These are phyloP conservation scores for Prunella himalayana DNA, from an alignment of 2,113 vertebrate genomes.

Conservation along the genomic window DNA sequence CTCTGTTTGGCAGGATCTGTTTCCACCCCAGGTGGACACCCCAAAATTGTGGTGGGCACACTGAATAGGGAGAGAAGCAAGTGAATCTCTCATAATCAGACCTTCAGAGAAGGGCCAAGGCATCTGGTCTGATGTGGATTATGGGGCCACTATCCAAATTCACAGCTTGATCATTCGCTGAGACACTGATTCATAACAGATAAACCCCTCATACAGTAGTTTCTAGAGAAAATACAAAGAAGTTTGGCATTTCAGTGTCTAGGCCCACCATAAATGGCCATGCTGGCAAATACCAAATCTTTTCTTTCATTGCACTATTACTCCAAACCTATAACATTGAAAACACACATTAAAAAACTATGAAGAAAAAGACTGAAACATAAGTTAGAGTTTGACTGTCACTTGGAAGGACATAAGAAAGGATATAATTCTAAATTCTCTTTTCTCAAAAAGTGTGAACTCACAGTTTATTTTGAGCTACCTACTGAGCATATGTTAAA, in stretches of 20 bases:
- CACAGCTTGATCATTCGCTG: neutral
- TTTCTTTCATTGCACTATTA: neutral
- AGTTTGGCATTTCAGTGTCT: neutral
- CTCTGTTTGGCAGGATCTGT: neutral
- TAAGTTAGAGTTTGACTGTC: neutral
- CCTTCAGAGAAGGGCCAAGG: neutral
- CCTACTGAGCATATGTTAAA: neutral
- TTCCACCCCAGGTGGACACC: neutral
- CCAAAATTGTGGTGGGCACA: neutral
- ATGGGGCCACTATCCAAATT: neutral
- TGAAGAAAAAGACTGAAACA: neutral
- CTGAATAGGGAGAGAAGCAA: neutral
- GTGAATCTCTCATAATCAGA: neutral
- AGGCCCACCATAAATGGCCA: neutral
- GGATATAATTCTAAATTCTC: neutral
- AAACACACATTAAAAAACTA: neutral
- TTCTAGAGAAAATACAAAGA: neutral
- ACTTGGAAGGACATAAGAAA: neutral
- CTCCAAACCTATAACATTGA: neutral
- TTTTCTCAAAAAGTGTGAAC: neutral
- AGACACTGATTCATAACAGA: neutral
- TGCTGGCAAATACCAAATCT: neutral
- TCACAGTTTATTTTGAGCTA: neutral
- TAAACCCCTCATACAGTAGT: neutral
- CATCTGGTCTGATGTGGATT: neutral